Evolutionary conservation across 2,888 invertebrate genomes (phyloP).

Genomic region (Ormyrus labotus): DNA sequence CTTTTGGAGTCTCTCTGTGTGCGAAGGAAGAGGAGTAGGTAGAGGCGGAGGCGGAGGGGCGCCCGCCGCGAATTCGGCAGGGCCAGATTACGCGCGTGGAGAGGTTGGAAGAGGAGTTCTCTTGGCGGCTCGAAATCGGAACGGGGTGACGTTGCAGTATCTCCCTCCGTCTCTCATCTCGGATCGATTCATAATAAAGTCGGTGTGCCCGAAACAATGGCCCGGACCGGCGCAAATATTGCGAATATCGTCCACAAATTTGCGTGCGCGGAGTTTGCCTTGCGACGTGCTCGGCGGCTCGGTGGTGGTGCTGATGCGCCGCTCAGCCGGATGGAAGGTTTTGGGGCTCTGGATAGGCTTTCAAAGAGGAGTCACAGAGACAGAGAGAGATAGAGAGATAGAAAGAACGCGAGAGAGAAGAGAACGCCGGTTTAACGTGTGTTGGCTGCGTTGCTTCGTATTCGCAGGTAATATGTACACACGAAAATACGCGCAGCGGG

Average conservation of each 20-base stretch:
- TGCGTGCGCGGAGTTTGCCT: constrained; percentile 51
- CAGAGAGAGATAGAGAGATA: constrained; percentile 25
- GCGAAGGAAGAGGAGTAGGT: constrained; percentile 47
- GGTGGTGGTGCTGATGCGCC: constrained; percentile 45
- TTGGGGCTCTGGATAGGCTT: constrained; percentile 40
- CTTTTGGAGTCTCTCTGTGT: constrained; percentile 62
- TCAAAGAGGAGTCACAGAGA: constrained; percentile 23
- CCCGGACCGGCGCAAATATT: constrained; percentile 60
- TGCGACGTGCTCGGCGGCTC: constrained; percentile 43
- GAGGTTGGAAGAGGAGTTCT: constrained; percentile 59
- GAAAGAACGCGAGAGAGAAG: constrained; percentile 37
- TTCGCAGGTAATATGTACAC: constrained; percentile 61
- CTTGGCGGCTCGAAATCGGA: constrained; percentile 65
- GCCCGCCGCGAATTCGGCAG: constrained; percentile 58
- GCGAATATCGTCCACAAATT: constrained; percentile 72
- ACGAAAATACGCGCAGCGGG: constrained; percentile 56
- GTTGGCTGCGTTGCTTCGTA: constrained; percentile 66
- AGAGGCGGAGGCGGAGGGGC: constrained; percentile 51
- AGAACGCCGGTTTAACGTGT: constrained; percentile 61
- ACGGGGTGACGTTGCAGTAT: constrained; percentile 71
- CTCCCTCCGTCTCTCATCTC: constrained; percentile 56
- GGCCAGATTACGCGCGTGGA: constrained; percentile 43
- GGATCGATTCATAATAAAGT: constrained; percentile 74
- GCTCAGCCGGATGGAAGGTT: constrained; percentile 50
- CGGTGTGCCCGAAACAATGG: constrained; percentile 69